Evolutionary conservation across 2,113 vertebrate genomes (phyloP).

Genomic region (Porphyrio hochstetteri): DNA sequence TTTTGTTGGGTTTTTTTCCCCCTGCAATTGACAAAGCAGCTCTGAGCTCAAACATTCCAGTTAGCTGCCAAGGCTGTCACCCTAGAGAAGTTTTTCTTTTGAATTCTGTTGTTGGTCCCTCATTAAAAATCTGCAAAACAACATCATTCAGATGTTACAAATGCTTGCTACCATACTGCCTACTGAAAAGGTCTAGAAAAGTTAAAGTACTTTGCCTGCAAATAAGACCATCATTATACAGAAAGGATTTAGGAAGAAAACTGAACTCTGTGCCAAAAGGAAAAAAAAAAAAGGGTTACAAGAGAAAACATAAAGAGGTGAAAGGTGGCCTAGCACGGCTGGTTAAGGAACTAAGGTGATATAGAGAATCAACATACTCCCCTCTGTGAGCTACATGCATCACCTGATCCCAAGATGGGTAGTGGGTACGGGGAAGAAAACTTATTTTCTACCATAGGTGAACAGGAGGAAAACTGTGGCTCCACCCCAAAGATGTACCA

Average conservation of each 20-base stretch:
- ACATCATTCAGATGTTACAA: conserved; percentile 6
- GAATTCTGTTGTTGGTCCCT: neutral
- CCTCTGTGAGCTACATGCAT: neutral
- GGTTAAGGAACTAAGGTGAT: neutral
- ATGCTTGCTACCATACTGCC: neutral
- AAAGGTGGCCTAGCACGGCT: neutral
- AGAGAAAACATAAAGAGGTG: neutral
- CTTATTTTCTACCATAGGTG: neutral
- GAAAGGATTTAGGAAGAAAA: neutral
- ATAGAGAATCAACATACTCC: neutral
- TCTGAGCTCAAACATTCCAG: conserved; percentile 33
- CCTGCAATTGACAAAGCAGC: neutral
- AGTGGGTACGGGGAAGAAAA: neutral
- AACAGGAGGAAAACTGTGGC: neutral
- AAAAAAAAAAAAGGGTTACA: neutral
- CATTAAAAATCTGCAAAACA: conserved; percentile 18
- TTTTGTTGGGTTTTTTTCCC: neutral
- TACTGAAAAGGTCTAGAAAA: neutral
- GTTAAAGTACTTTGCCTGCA: neutral
- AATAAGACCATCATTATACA: neutral
- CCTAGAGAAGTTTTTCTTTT: conserved; percentile 44
- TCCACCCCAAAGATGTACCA: neutral
- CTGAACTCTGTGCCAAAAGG: neutral
- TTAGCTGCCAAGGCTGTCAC: conserved; percentile 23
- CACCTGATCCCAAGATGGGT: neutral